phyloP scores from a whole-genome alignment of 1,140 invertebrate species.

The Leptoteleia sp. region DNA sequence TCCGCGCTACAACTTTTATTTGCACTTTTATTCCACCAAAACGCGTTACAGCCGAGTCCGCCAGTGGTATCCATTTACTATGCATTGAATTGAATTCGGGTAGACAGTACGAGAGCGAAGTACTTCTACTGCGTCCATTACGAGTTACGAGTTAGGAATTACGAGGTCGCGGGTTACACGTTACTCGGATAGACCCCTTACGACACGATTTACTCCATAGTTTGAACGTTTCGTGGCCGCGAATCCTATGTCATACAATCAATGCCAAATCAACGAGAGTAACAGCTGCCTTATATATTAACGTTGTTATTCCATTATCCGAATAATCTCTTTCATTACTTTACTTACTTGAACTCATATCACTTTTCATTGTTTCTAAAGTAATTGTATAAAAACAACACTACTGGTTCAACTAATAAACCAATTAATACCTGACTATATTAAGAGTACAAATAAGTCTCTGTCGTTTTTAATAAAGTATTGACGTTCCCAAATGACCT shows the following conservation, averaged over 20 bases:
- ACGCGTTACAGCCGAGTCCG: constrained; percentile 67
- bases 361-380: too few relatives aligned
- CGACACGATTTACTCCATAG: constrained; percentile 36
- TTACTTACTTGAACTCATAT: too few relatives aligned
- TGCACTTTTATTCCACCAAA: constrained; percentile 71
- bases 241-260: constrained; percentile 16
- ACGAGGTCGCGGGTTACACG: constrained; percentile 55
- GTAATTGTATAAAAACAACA: too few relatives aligned
- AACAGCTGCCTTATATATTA: constrained; percentile 10
- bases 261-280: constrained; percentile 30
- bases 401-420: too few relatives aligned
- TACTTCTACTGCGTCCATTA: constrained; percentile 58
- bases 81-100: constrained; percentile 77
- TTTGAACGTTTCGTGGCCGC: constrained; percentile 7
- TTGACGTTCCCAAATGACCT: too few relatives aligned
- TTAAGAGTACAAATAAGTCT: too few relatives aligned
- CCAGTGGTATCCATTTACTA: constrained; percentile 72
- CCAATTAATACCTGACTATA: too few relatives aligned
- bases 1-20: constrained; percentile 74
- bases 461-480: too few relatives aligned
- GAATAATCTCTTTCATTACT: background rate
- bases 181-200: constrained; percentile 42
- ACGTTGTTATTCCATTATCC: background rate
- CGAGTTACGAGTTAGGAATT: constrained; percentile 66
- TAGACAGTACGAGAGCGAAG: constrained; percentile 64